Evolutionary conservation across 2,113 vertebrate species (phyloP).

Genomic region (Sapajus apella): DNA sequence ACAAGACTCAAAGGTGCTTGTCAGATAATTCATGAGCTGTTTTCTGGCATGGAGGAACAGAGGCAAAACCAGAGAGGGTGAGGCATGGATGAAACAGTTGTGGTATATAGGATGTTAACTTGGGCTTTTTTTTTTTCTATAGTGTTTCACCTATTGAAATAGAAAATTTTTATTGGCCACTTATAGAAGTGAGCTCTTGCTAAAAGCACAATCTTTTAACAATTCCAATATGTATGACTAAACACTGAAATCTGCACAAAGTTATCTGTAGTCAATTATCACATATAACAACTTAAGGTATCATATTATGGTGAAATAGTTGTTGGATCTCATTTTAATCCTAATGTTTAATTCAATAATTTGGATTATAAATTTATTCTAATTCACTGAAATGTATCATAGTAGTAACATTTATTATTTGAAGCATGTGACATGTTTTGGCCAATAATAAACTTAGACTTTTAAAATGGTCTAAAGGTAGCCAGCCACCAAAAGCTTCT

Average conservation of each 20-base stretch:
- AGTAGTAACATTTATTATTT: background rate
- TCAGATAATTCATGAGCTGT: background rate
- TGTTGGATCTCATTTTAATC: background rate
- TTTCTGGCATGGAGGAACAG: background rate
- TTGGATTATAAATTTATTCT: background rate
- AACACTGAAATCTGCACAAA: background rate
- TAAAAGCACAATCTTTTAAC: background rate
- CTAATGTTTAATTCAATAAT: background rate
- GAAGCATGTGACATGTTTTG: background rate
- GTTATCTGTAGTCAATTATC: background rate
- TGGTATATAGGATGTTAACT: background rate
- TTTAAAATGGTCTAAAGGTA: background rate
- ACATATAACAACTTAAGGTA: background rate
- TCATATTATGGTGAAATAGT: background rate
- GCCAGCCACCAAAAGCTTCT: background rate
- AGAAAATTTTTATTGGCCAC: background rate
- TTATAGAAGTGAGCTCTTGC: background rate
- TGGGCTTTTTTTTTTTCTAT: background rate
- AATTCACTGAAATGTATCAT: background rate
- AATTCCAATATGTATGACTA: background rate
- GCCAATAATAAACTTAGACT: background rate
- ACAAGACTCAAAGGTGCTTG: background rate
- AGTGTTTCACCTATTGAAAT: background rate
- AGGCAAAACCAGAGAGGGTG: background rate
- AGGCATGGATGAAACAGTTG: accelerated